Evolutionary conservation across 2,113 vertebrate genomes (phyloP).

Genomic region (Psephotus haematonotus): DNA sequence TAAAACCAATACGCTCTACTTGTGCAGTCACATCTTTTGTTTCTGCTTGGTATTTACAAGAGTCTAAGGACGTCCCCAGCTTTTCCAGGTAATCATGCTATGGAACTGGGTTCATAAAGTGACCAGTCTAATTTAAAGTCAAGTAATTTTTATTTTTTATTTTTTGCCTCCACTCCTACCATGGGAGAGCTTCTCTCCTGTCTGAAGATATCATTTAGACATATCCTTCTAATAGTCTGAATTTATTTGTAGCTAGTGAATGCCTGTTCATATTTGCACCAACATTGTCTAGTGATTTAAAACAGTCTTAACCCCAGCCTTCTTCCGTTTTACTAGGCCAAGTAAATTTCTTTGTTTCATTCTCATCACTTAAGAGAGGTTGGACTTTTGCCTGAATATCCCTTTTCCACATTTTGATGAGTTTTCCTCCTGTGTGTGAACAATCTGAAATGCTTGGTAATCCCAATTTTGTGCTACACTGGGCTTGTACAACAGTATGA

Average conservation of each 20-base stretch:
- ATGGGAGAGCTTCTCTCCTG: not conserved
- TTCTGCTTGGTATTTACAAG: not conserved
- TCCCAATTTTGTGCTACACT: not conserved
- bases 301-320: not conserved
- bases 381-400: fast-evolving
- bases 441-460: not conserved
- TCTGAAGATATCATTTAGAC: not conserved
- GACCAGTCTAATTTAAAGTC: not conserved
- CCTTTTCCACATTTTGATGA: not conserved
- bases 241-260: not conserved
- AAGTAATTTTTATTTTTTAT: not conserved
- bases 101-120: not conserved
- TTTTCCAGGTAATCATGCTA: not conserved
- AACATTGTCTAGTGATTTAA: not conserved
- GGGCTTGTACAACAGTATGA: not conserved
- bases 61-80: not conserved
- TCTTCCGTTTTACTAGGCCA: not conserved
- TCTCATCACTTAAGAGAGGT: not conserved
- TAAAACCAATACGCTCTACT: not conserved
- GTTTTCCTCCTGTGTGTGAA: not conserved
- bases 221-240: not conserved
- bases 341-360: not conserved
- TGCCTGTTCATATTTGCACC: not conserved
- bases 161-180: not conserved
- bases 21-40: not conserved